Conservation (phyloP, 2,797 vertebrate genomes). For the Anolis apletophallus region DNA sequence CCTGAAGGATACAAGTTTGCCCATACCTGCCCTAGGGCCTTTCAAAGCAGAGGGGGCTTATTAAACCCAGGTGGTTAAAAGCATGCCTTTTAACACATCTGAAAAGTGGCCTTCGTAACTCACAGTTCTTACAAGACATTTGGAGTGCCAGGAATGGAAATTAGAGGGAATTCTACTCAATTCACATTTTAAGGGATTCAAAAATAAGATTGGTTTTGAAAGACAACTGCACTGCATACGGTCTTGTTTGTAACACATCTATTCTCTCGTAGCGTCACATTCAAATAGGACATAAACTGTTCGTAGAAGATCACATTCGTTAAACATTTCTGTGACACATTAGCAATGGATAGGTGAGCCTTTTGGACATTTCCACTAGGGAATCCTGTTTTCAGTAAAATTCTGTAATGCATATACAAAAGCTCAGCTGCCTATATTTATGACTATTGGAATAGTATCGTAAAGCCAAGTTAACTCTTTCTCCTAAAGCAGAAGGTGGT, state of each 20-base stretch:
- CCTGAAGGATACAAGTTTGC: no score
- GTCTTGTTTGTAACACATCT: conserved; percentile 61
- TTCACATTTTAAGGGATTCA: conserved; percentile 55
- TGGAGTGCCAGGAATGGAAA: conserved; percentile 65
- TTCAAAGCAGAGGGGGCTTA: not conserved
- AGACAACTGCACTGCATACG: conserved; percentile 9
- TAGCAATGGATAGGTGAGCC: conserved; percentile 76
- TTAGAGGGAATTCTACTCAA: conserved; percentile 56
- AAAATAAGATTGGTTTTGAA: conserved; percentile 25
- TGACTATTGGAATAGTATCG: conserved; percentile 70
- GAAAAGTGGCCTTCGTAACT: not conserved
- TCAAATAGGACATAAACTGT: conserved; percentile 69
- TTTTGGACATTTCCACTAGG: conserved; percentile 80
- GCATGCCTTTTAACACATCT: not conserved
- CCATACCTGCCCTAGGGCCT: not conserved
- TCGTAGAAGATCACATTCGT: conserved; percentile 69
- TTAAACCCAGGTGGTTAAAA: not conserved
- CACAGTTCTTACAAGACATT: conserved; percentile 58
- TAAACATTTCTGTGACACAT: conserved; percentile 62
- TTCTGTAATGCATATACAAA: conserved; percentile 79
- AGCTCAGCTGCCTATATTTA: conserved; percentile 76
- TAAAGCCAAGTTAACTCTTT: conserved; percentile 57
- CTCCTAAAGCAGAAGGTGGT: conserved; percentile 66
- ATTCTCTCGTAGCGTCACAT: conserved; percentile 66
- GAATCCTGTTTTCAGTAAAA: conserved; percentile 81